Evolutionary conservation across 2,888 invertebrate genomes (phyloP), one percentile per base, ranked within the genome.

Genomic region (Palloptera scutellata): DNA sequence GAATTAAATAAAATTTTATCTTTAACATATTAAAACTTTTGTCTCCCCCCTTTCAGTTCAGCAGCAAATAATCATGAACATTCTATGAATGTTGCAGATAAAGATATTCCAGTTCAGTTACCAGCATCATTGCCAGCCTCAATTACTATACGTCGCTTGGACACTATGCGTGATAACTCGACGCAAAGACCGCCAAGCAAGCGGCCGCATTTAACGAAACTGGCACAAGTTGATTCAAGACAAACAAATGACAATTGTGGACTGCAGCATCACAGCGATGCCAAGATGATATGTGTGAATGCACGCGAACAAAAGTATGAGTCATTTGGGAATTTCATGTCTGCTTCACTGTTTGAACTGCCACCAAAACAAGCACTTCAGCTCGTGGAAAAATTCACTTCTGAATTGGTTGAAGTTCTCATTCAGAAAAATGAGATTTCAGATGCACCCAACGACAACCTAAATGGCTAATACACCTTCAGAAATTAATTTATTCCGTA

Each of bases 261-360:
- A 30, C 6, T 30, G 2, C 30, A 30, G 30, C 30, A 30, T 2
- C 2, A 30, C 6, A 2, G 2, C 6, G 30, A 30, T 30, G 2
- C 30, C 30, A 30, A 30, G 30, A 30, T 30, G 6, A 30, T 30
- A 30, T 30, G 69, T 53, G 68, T 70, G 57, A 71, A 57, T 55
- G 62, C 71, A 1, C 70, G 74, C 13, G 75, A 76, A 70, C 66
- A 66, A 40, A 78, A 74, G 61, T 76, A 74, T 51, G 62, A 64
- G 20, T 82, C 85, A 54, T 85, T 85, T 72, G 85, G 85, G 20
- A 80, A 82, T 68, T 85, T 85, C 69, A 74, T 85, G 57, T 76
- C 81, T 2, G 80, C 82, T 12, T 82, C 84, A 9, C 70, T 85
- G 12, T 74, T 78, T 62, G 85, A 85, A 57, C 75, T 85, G 73